Base-by-base conservation (phyloP, 2,888 invertebrate genomes). In the Melanophora roralis region DNA sequence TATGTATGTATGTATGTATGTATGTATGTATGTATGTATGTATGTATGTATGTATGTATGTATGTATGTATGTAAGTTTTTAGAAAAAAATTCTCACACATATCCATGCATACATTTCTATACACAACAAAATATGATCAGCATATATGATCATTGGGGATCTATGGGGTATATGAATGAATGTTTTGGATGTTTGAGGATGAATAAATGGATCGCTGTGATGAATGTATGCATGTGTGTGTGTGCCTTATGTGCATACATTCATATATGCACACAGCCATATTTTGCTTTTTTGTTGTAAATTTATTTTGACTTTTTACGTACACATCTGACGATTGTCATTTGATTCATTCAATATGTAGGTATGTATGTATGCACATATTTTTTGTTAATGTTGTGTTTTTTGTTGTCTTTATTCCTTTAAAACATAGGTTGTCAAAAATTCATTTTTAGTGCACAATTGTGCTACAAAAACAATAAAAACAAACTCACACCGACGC, bases 341-440 rank as follows among this genome's bases (percentile, higher is more conserved):
- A 81, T 81, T 82, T 68, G 78, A 82, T 81, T 81, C 82, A 82
- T 82, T 82, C 78, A 81, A 81, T 81, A 75, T 64, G 62, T 60
- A 38, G 59, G 49, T 55, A 53, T 53, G 69, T 21, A 51, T 34
- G 34, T 34, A 34, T 34, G 8, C 8, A 34, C 34, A 14, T 75
- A 60, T 57, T 78, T 77, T n/a, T n/a, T n/a, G n/a, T n/a, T n/a
- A n/a, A n/a, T n/a, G 64, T 40, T 55, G 43, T 64, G 59, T 68
- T 78, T 65, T 16, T 34, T 23, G 27, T 45, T 27, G 3, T 27
- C 6, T 27, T 27, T 27, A 27, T 27, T 27, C 27, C 6, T 27
- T 27, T 27, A 27, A 5, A 5, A 5, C 3, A 27, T 27, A 27
- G 27, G 27, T 27, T 27, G n/a, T n/a, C n/a, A n/a, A n/a, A n/a